phyloP scores from a whole-genome alignment of 1,140 invertebrate species.

The Macrobrachium nipponense region DNA sequence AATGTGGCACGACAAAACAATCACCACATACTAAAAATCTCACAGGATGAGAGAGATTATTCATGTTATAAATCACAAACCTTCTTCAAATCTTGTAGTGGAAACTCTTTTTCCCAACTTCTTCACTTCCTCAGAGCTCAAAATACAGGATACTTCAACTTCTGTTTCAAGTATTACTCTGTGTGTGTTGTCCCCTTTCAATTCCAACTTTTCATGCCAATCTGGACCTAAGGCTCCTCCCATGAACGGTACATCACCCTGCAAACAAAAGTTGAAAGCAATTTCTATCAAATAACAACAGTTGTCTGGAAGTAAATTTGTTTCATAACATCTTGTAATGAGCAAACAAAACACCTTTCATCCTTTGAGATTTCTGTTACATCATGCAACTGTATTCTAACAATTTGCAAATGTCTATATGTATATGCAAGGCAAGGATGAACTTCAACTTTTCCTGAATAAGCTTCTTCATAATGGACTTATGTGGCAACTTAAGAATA shows the following conservation, averaged over 20 bases:
- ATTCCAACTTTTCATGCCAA: conserved; percentile 83
- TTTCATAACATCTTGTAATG: no score
- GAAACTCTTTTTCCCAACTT: conserved; percentile 23
- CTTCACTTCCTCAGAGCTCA: conserved; percentile 64
- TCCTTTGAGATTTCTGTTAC: no score
- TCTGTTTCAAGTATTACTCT: conserved; percentile 75
- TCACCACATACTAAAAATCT: conserved; percentile 6
- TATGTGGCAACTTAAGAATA: no score
- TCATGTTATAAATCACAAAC: background rate
- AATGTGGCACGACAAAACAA: no score
- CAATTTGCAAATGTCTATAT: no score
- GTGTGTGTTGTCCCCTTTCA: conserved; percentile 72
- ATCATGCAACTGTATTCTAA: no score
- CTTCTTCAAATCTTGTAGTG: conserved; percentile 34
- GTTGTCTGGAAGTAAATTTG: no score
- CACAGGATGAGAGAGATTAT: background rate
- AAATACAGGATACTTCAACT: conserved; percentile 72
- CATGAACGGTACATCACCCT: conserved; percentile 56
- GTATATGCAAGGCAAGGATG: no score
- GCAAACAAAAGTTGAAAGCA: background rate
- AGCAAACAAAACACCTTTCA: no score
- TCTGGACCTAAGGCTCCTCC: conserved; percentile 93
- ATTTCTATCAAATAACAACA: background rate
- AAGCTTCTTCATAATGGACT: no score
- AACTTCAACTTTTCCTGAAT: no score